Conservation (phyloP, 2,888 invertebrate genomes). For the Protodeltote pygarga region DNA sequence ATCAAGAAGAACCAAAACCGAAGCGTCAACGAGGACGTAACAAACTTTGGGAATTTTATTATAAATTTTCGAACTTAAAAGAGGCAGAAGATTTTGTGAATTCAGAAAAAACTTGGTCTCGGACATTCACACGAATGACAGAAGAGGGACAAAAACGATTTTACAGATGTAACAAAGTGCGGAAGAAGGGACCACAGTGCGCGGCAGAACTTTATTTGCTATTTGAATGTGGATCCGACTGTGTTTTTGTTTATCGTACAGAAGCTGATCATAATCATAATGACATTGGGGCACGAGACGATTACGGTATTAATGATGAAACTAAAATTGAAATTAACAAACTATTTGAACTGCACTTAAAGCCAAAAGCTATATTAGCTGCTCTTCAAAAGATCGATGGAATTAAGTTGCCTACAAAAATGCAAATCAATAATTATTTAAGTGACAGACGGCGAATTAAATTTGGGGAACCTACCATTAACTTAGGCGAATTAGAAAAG, state of each 20-base stretch:
- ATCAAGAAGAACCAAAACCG: too few species aligned
- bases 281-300: conserved; percentile 12
- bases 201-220: conserved; percentile 14
- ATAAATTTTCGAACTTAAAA: too few species aligned
- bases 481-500: conserved; percentile 33
- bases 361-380: conserved; percentile 13
- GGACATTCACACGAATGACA: conserved; percentile 12
- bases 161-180: conserved; percentile 23
- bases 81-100: conserved; percentile 13
- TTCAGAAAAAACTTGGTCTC: conserved; percentile 18
- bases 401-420: conserved; percentile 18
- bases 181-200: conserved; percentile 14
- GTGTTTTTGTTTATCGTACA: conserved; percentile 6
- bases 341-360: neutral
- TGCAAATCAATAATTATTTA: conserved; percentile 31
- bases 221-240: conserved; percentile 7
- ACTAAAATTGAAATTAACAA: conserved; percentile 5
- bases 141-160: conserved; percentile 17
- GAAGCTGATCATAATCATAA: conserved; percentile 10
- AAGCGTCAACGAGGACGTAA: too few species aligned
- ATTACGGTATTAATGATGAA: conserved; percentile 1
- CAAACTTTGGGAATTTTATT: too few species aligned
- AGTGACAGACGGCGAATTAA: conserved; percentile 21
- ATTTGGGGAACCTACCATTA: conserved; percentile 31
- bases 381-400: conserved; percentile 24